These are phyloP conservation scores for Emydocephalus ijimae DNA, from an alignment of 2,113 vertebrate genomes.

Conservation along the genomic window DNA sequence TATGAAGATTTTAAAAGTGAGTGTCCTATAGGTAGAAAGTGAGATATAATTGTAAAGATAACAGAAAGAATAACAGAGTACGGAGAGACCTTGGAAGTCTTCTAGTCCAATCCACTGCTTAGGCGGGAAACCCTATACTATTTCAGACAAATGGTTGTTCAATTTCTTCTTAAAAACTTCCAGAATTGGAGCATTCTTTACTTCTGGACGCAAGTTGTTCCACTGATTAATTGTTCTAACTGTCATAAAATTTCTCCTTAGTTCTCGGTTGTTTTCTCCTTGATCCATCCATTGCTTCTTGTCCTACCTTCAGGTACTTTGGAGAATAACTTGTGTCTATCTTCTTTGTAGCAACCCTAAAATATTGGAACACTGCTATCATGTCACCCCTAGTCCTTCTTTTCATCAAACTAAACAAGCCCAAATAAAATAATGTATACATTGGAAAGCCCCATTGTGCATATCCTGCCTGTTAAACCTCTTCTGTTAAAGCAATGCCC, in stretches of 20 bases:
- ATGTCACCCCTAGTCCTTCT: background rate
- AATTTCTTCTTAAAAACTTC: background rate
- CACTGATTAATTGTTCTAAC: background rate
- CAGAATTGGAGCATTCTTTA: background rate
- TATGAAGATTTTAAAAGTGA: background rate
- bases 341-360: background rate
- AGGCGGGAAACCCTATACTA: background rate
- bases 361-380: background rate
- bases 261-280: background rate
- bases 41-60: background rate
- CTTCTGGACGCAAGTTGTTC: background rate
- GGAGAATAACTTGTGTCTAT: background rate
- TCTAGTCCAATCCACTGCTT: background rate
- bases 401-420: background rate
- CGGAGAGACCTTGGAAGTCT: background rate
- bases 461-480: background rate
- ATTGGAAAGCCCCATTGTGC: background rate
- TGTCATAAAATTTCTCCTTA: background rate
- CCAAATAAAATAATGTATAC: background rate
- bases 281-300: background rate
- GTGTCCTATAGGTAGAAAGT: background rate
- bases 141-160: background rate
- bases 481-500: background rate
- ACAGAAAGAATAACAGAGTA: background rate
- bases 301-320: background rate